Conservation (phyloP, 1,140 invertebrate genomes). For the Matsumurasca onukii region DNA sequence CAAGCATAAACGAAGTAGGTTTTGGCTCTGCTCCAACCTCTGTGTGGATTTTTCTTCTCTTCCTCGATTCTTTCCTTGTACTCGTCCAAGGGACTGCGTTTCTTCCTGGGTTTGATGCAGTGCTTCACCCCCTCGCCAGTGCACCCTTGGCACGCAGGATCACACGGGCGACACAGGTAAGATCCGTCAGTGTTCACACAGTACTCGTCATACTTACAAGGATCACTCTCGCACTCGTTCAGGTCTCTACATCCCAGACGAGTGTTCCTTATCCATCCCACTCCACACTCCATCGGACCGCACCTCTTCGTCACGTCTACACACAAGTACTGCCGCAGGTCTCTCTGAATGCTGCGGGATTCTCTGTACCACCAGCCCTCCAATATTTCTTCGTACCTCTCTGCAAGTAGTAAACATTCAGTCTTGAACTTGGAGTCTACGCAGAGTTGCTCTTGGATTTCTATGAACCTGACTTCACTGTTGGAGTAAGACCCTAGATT, state of each 20-base stretch:
- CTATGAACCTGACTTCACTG: conserved; percentile 1
- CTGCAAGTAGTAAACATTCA: not conserved
- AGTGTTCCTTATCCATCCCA: not conserved
- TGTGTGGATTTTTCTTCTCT: no score
- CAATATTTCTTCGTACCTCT: not conserved
- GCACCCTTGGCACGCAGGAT: not conserved
- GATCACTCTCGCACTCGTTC: not conserved
- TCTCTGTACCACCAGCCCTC: not conserved
- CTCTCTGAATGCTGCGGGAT: not conserved
- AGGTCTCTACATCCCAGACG: not conserved
- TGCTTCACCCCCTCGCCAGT: not conserved
- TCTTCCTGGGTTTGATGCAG: not conserved
- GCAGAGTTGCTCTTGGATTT: not conserved
- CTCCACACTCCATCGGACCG: not conserved
- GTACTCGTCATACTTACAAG: not conserved
- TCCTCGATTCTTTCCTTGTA: no score
- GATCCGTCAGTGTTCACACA: not conserved
- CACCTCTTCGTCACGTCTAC: not conserved
- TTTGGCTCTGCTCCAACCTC: no score
- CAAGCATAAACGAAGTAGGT: no score
- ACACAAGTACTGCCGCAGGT: conserved; percentile 12
- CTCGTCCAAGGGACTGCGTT: no score
- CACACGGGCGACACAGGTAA: not conserved
- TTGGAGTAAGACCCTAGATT: not conserved
- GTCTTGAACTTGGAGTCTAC: not conserved